Evolutionary conservation across 2,888 invertebrate genomes (phyloP).

Genomic region (Oegoconia quadripuncta): DNA sequence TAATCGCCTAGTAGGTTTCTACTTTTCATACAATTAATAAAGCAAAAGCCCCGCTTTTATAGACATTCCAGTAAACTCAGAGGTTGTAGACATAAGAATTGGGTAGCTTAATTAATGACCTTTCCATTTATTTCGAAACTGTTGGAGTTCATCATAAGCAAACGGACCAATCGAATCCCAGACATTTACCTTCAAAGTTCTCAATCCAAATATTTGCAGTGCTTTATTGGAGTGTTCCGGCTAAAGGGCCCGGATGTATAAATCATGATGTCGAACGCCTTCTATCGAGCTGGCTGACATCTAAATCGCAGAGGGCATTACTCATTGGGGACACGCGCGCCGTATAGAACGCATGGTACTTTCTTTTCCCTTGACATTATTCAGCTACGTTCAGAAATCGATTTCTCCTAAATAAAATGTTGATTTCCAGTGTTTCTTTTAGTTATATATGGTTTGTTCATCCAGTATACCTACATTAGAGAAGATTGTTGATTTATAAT

Average conservation of each 20-base stretch:
- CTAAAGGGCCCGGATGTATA: conserved; percentile 17
- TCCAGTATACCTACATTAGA: too few species aligned
- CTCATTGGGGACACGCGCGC: conserved; percentile 42
- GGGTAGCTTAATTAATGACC: too few species aligned
- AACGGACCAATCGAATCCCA: conserved; percentile 8
- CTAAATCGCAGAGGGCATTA: conserved; percentile 52
- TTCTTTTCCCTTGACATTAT: conserved; percentile 6
- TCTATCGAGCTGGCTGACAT: conserved; percentile 37
- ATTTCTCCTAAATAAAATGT: conserved; percentile 3
- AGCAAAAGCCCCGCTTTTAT: too few species aligned
- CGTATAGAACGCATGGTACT: conserved; percentile 5
- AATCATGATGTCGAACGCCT: conserved; percentile 27
- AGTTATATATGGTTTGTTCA: too few species aligned
- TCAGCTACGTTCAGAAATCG: neutral
- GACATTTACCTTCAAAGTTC: conserved; percentile 22
- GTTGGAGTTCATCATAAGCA: conserved; percentile 7
- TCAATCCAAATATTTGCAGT: conserved; percentile 33
- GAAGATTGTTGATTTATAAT: too few species aligned
- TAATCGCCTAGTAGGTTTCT: too few species aligned
- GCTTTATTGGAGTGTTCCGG: conserved; percentile 17
- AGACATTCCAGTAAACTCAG: too few species aligned
- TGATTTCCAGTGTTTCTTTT: neutral
- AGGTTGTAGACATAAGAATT: too few species aligned
- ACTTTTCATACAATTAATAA: too few species aligned
- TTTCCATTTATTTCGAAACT: too few species aligned